phyloP scores from a whole-genome alignment of 2,888 invertebrate genomes.

The Aleiodes testaceus region DNA sequence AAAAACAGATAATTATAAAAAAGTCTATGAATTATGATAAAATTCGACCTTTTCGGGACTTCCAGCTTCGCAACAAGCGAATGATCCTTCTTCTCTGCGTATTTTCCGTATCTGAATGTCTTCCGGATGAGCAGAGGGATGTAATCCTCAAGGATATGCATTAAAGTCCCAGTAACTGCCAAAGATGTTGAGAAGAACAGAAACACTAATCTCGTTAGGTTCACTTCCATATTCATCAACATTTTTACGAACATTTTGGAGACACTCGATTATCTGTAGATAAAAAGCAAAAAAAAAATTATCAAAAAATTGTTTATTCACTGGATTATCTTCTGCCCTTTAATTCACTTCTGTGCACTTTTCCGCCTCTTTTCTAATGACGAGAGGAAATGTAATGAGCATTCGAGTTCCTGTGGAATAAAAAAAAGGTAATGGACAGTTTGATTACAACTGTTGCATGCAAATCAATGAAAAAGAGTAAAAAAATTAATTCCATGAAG shows the following conservation, averaged over 20 bases:
- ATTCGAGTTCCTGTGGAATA: too few relatives aligned
- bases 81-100: conserved; percentile 76
- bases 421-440: neutral
- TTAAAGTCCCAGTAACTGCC: conserved; percentile 77
- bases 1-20: too few relatives aligned
- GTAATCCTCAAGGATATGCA: conserved; percentile 79
- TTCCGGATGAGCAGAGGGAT: conserved; percentile 80
- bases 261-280: too few relatives aligned
- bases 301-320: conserved; percentile 1
- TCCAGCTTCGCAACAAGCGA: conserved; percentile 74
- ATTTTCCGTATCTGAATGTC: conserved; percentile 84
- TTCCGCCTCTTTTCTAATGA: too few relatives aligned
- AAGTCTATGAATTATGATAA: too few relatives aligned
- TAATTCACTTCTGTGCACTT: too few relatives aligned
- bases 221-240: conserved; percentile 53
- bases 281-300: conserved; percentile 4
- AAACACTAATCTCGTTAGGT: conserved; percentile 63
- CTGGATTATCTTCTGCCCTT: too few relatives aligned
- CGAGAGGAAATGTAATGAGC: too few relatives aligned
- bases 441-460: too few relatives aligned
- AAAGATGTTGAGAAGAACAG: conserved; percentile 57
- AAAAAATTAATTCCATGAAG: too few relatives aligned
- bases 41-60: conserved; percentile 80
- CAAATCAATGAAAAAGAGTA: too few relatives aligned
- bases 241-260: too few relatives aligned